These are phyloP conservation scores for Labia minor DNA, from an alignment of 2,888 invertebrate species.

Conservation along the genomic window DNA sequence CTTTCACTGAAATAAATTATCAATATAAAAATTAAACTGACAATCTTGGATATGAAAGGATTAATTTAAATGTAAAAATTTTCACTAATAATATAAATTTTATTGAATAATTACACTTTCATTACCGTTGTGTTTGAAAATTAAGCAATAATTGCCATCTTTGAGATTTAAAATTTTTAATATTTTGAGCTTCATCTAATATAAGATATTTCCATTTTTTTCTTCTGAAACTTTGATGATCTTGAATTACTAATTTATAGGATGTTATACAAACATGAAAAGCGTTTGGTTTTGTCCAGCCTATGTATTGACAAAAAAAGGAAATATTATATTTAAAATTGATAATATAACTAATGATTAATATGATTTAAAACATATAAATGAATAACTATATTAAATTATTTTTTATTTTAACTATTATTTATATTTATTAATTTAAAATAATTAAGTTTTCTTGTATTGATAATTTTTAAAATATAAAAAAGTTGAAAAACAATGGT, in stretches of 20 bases:
- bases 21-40: neutral
- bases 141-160: constrained; percentile 94
- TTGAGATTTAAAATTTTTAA: constrained; percentile 98
- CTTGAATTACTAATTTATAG: constrained; percentile 95
- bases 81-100: neutral
- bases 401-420: too few species aligned
- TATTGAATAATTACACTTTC: constrained; percentile 32
- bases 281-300: constrained; percentile 98
- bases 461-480: constrained; percentile 19
- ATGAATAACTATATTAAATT: constrained; percentile 20
- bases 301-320: constrained; percentile 27
- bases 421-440: too few species aligned
- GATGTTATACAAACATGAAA: constrained; percentile 98
- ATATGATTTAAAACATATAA: constrained; percentile 17
- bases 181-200: constrained; percentile 97
- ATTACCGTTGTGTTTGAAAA: constrained; percentile 84
- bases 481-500: constrained; percentile 21
- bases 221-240: constrained; percentile 91
- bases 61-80: neutral
- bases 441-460: too few species aligned
- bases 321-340: neutral
- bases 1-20: constrained; percentile 13
- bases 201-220: constrained; percentile 98
- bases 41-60: neutral
- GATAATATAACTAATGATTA: too few species aligned